These are phyloP conservation scores for Nanger granti DNA, from an alignment of 2,113 vertebrate genomes.

Conservation along the genomic window DNA sequence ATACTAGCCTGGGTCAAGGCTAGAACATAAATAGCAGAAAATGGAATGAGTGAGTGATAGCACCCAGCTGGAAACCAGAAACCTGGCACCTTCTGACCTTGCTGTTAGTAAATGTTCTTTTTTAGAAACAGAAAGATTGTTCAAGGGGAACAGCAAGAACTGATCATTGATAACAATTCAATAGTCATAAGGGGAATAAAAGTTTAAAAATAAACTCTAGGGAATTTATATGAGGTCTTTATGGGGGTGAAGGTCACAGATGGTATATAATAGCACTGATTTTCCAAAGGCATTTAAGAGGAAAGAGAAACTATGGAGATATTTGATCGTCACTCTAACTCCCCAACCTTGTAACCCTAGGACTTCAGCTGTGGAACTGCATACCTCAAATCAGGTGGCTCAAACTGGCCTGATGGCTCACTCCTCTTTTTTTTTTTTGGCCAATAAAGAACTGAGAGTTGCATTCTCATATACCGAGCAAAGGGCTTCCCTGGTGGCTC, in stretches of 20 bases:
- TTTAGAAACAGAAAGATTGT: not conserved
- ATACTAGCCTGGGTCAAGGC: not conserved
- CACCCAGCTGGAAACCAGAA: not conserved
- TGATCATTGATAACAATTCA: slow-evolving; percentile 17
- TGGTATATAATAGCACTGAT: not conserved
- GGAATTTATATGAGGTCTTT: not conserved
- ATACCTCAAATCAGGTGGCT: not conserved
- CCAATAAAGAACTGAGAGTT: not conserved
- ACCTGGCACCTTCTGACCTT: not conserved
- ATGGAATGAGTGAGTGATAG: not conserved
- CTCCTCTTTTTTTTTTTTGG: not conserved
- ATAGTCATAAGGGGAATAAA: not conserved
- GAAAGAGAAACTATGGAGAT: slow-evolving; percentile 10
- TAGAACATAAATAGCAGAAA: not conserved
- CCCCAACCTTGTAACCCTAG: not conserved
- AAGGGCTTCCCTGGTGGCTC: not conserved
- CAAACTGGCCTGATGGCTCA: not conserved
- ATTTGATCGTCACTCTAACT: not conserved
- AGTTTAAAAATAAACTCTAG: slow-evolving; percentile 19
- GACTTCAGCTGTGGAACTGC: not conserved
- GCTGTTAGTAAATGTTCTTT: not conserved
- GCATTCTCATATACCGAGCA: not conserved
- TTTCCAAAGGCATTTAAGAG: slow-evolving; percentile 1
- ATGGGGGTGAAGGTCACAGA: not conserved
- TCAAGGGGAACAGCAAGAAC: not conserved